Evolutionary conservation across 1,140 invertebrate genomes (phyloP).

Genomic region (Drosophila tsacasi): DNA sequence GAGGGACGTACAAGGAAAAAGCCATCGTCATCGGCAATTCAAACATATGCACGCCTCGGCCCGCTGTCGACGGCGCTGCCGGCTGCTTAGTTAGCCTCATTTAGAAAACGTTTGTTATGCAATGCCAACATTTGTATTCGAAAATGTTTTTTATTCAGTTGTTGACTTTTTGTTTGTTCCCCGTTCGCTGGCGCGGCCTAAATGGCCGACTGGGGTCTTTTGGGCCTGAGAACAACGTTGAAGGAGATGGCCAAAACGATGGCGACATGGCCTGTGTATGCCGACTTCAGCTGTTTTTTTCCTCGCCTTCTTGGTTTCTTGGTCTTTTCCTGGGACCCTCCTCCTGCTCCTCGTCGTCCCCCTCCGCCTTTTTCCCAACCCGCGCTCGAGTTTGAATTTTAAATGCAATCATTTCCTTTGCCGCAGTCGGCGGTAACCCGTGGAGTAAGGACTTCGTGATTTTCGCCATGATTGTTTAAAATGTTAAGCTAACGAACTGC

Average conservation of each 20-base stretch:
- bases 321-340: constrained; percentile 3
- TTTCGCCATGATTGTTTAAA: constrained; percentile 81
- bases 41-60: constrained; percentile 79
- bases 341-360: neutral
- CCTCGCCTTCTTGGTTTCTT: constrained; percentile 12
- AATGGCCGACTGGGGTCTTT: constrained; percentile 58
- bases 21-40: constrained; percentile 83
- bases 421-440: constrained; percentile 60
- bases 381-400: constrained; percentile 79
- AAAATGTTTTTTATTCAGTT: constrained; percentile 84
- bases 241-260: constrained; percentile 53
- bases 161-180: constrained; percentile 68
- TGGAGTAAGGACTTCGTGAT: constrained; percentile 77
- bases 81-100: constrained; percentile 84
- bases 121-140: constrained; percentile 85
- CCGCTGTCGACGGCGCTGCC: constrained; percentile 22
- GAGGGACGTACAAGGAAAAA: constrained; percentile 74
- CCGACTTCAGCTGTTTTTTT: constrained; percentile 78
- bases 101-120: constrained; percentile 85
- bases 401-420: constrained; percentile 85
- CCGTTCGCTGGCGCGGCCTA: constrained; percentile 70
- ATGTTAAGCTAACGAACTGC: constrained; percentile 69
- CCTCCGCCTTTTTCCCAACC: neutral
- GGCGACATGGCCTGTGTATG: constrained; percentile 71
- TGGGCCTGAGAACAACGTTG: constrained; percentile 58